phyloP scores from a whole-genome alignment of 2,113 vertebrate genomes.

The Myotis lucifugus region DNA sequence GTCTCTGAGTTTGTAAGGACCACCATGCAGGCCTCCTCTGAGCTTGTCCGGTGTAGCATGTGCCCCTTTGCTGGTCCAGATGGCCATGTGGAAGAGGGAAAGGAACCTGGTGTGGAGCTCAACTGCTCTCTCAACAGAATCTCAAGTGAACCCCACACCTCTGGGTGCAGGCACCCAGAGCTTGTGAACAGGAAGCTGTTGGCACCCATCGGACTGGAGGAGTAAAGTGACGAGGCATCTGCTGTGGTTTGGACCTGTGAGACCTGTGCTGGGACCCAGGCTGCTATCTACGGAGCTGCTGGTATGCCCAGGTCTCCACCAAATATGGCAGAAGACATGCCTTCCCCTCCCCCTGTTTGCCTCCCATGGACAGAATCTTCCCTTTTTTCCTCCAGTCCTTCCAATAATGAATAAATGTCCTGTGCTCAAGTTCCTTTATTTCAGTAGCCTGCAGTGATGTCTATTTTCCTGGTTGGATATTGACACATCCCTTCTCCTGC shows the following conservation, averaged over 20 bases:
- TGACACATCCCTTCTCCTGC: rapidly evolving
- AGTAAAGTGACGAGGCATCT: not conserved
- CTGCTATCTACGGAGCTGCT: not conserved
- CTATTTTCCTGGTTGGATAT: not conserved
- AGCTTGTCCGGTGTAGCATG: not conserved
- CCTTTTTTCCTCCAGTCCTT: not conserved
- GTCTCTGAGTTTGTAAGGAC: not conserved
- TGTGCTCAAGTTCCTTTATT: not conserved
- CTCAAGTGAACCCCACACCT: not conserved
- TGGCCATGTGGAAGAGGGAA: not conserved
- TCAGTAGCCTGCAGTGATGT: not conserved
- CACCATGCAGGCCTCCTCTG: not conserved
- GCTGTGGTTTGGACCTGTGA: not conserved
- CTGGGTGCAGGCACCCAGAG: not conserved
- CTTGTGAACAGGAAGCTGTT: not conserved
- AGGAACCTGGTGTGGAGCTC: not conserved
- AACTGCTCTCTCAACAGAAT: not conserved
- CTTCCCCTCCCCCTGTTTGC: not conserved
- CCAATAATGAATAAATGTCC: not conserved
- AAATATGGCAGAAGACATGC: not conserved
- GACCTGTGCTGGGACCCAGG: not conserved
- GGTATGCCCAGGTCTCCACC: rapidly evolving
- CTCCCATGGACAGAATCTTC: not conserved
- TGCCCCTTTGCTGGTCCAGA: not conserved
- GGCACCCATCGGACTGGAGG: not conserved